These are phyloP conservation scores for Cantharis rufa DNA, from an alignment of 2,888 invertebrate species.

Conservation along the genomic window DNA sequence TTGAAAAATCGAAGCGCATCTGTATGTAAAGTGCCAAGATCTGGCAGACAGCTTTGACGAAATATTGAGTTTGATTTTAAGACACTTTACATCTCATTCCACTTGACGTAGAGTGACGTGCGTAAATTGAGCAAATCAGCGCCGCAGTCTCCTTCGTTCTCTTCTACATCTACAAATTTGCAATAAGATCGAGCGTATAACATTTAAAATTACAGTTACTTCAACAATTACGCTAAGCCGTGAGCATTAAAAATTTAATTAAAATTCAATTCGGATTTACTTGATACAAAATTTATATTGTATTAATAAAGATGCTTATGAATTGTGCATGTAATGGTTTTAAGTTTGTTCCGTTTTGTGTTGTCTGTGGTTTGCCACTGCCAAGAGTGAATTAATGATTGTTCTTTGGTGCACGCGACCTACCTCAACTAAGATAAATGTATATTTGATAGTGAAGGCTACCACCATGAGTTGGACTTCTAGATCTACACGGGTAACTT, in stretches of 20 bases:
- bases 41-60: constrained; percentile 43
- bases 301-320: constrained; percentile 6
- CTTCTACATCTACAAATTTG: constrained; percentile 26
- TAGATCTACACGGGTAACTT: constrained; percentile 32
- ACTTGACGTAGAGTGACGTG: constrained; percentile 53
- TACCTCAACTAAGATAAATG: constrained; percentile 46
- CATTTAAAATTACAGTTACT: not conserved
- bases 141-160: constrained; percentile 40
- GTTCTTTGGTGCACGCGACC: constrained; percentile 42
- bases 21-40: constrained; percentile 47
- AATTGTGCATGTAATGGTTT: not conserved
- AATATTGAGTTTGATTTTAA: constrained; percentile 56
- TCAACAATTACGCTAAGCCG: not conserved
- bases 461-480: constrained; percentile 43
- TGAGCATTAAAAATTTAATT: not conserved
- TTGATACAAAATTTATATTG: not conserved
- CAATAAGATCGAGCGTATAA: constrained; percentile 17
- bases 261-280: not conserved
- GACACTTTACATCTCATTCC: constrained; percentile 55
- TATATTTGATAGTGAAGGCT: constrained; percentile 42
- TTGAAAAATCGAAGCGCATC: constrained; percentile 38
- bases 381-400: constrained; percentile 37
- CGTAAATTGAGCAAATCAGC: constrained; percentile 56
- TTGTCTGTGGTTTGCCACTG: constrained; percentile 31
- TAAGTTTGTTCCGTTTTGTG: constrained; percentile 18